Conservation (phyloP, 2,113 vertebrate genomes). For the Aldabrachelys gigantea region DNA sequence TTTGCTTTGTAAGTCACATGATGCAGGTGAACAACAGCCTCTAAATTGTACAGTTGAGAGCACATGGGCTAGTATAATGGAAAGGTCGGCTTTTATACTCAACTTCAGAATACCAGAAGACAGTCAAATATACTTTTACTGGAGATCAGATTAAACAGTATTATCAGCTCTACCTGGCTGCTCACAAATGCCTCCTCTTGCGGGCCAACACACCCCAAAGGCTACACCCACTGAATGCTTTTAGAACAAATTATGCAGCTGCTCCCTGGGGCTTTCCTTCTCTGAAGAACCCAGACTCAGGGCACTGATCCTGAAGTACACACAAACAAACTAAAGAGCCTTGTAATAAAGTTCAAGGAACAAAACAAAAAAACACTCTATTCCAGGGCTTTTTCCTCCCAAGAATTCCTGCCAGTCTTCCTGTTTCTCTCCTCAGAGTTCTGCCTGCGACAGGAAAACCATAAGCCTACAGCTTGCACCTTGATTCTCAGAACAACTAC, state of each 20-base stretch:
- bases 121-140: not conserved
- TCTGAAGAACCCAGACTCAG: not conserved
- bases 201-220: not conserved
- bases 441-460: not conserved
- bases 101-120: not conserved
- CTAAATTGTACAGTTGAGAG: not conserved
- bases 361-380: not conserved
- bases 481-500: not conserved
- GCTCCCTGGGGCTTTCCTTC: not conserved
- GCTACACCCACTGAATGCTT: not conserved
- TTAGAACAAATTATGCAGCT: not conserved
- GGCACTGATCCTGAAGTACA: not conserved
- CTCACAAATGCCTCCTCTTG: not conserved
- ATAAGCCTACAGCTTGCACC: not conserved
- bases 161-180: not conserved
- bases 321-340: not conserved
- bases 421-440: not conserved
- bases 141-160: slow-evolving; percentile 12
- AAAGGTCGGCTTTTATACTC: not conserved
- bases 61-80: not conserved
- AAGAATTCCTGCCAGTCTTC: not conserved
- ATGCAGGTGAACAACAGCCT: not conserved
- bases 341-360: not conserved
- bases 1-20: not conserved
- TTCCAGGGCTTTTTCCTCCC: not conserved